Base-by-base conservation (phyloP, 2,888 invertebrate species). In the Drosophila recens region DNA sequence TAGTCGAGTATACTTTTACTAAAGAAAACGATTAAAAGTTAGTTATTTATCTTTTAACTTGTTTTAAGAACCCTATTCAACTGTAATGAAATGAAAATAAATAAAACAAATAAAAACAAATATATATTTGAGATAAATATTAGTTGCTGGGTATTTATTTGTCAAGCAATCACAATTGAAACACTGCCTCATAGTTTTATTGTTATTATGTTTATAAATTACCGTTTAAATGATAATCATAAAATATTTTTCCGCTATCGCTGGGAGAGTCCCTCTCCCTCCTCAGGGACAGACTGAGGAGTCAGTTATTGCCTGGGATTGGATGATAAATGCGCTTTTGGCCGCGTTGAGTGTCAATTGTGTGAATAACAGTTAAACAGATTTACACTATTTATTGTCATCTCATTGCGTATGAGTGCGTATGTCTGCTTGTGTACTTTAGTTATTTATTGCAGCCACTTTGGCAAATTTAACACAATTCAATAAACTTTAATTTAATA, bases 271-370 rank as follows among this genome's bases (percentile, higher is more conserved):
- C 34, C 15, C 34, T 46, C 43, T 10, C 15, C 43, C 17, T 4
- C 17, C 1, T 11, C 10, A 8, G 71, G 58, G 52, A 36, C 15
- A 13, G 30, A 11, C 30, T 15, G 48, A 11, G 17, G 30, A 33
- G 56, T 20, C 33, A n/a, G 20, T 3, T 8, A 77, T 78, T 66
- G 49, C 36, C 52, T 54, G 49, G 23, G 10, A 61, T 67, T 54
- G 69, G 65, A 69, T 83, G 89, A 88, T 86, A 72, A 83, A 87
- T 83, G 70, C 63, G 78, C 58, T 72, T 66, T 67, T 84, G 80
- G 82, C 72, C 85, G 68, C 79, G 72, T 67, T 84, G 72, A 72
- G 72, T 77, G 78, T 83, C 78, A 86, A 86, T 77, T 83, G 87
- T 83, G 63, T 72, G 78, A 65, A 83, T 68, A 83, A 87, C 83